phyloP scores from a whole-genome alignment of 1,140 invertebrate species.

The Pseudomyrmex cubaensis region DNA sequence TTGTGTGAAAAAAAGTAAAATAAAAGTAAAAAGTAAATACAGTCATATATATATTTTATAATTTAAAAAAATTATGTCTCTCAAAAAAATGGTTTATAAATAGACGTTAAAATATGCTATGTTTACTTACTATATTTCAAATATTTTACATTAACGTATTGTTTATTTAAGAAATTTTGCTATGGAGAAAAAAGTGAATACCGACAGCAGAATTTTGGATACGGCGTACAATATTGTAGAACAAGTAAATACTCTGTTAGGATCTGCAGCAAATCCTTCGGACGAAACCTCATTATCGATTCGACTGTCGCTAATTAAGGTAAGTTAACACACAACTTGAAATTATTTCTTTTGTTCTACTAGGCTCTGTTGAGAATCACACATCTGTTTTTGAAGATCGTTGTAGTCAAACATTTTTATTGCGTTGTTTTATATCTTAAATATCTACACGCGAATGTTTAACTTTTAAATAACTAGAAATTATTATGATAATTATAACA shows the following conservation, averaged over 20 bases:
- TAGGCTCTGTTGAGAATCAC: neutral
- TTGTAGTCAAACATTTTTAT: neutral
- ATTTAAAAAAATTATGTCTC: neutral
- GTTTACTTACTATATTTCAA: neutral
- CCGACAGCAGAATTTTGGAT: constrained; percentile 79
- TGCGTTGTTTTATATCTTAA: neutral
- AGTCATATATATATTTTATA: neutral
- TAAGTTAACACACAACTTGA: constrained; percentile 75
- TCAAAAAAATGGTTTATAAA: neutral
- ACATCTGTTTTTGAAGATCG: neutral
- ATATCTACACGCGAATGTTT: neutral
- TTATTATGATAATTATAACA: neutral
- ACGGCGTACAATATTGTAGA: constrained; percentile 82
- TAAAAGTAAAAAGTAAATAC: neutral
- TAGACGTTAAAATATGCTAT: neutral
- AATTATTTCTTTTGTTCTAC: neutral
- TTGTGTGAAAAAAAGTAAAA: neutral
- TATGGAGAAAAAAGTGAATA: constrained; percentile 77
- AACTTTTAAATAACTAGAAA: neutral
- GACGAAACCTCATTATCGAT: constrained; percentile 88
- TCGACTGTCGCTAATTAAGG: constrained; percentile 88
- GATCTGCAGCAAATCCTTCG: constrained; percentile 88
- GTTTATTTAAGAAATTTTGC: constrained; percentile 73
- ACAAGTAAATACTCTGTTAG: constrained; percentile 86
- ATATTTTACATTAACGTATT: constrained; percentile 35